phyloP scores from a whole-genome alignment of 2,113 vertebrate species.

The Phoxinus phoxinus region DNA sequence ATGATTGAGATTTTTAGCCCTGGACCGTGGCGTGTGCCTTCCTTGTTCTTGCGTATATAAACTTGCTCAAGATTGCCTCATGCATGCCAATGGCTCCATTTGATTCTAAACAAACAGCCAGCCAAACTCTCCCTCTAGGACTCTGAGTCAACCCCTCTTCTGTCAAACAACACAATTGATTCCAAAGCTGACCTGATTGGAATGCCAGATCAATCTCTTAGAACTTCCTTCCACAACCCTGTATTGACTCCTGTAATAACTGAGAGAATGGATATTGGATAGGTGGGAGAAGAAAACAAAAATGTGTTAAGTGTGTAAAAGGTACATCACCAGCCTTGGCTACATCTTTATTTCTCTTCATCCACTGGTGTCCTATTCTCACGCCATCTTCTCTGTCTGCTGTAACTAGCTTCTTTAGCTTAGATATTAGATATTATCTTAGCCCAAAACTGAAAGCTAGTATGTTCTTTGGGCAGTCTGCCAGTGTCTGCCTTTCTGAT shows the following conservation, averaged over 20 bases:
- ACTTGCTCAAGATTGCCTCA: conserved; percentile 32
- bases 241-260: conserved; percentile 41
- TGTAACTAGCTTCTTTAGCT: not conserved
- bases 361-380: conserved; percentile 10
- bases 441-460: conserved; percentile 59
- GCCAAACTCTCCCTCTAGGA: conserved; percentile 26
- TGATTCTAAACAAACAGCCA: conserved; percentile 55
- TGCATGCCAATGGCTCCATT: conserved; percentile 57
- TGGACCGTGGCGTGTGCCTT: conserved; percentile 27
- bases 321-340: conserved; percentile 23
- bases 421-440: conserved; percentile 46
- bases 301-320: conserved; percentile 30
- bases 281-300: conserved; percentile 12
- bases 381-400: conserved; percentile 24
- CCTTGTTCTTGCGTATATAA: conserved; percentile 47
- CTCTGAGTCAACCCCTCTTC: conserved; percentile 37
- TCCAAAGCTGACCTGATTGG: conserved; percentile 54
- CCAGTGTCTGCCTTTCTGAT: conserved; percentile 69
- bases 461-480: conserved; percentile 66
- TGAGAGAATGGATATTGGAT: conserved; percentile 31
- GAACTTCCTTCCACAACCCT: conserved; percentile 31
- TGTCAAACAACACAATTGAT: conserved; percentile 56
- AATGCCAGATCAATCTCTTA: conserved; percentile 45
- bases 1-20: conserved; percentile 64
- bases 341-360: conserved; percentile 1